Evolutionary conservation across 1,140 invertebrate species (phyloP).

Genomic region (Anastrepha ludens): DNA sequence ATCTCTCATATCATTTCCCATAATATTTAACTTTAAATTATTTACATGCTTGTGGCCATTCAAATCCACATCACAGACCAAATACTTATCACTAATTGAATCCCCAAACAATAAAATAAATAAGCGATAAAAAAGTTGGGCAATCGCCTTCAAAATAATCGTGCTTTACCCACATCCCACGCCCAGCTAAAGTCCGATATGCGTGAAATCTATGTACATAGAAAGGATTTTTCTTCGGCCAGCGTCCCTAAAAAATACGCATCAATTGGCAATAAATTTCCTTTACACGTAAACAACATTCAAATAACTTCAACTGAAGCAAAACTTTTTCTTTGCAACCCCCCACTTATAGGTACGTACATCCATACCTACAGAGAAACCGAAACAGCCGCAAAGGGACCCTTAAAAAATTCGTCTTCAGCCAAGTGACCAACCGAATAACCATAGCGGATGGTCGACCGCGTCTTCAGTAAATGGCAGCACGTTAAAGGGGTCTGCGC

Average conservation of each 20-base stretch:
- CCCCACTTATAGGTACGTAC: not conserved
- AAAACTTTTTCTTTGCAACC: not conserved
- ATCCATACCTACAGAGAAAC: not conserved
- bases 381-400: constrained; percentile 53
- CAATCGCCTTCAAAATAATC: constrained; percentile 17
- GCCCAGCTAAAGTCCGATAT: not conserved
- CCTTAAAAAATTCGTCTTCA: constrained; percentile 19
- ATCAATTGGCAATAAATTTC: constrained; percentile 54
- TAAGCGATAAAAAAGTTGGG: not conserved
- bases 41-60: constrained; percentile 43
- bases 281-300: constrained; percentile 36
- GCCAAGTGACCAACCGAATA: constrained; percentile 3
- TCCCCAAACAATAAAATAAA: constrained; percentile 46
- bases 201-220: not conserved
- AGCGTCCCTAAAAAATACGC: not conserved
- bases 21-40: constrained; percentile 40
- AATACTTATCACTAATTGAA: constrained; percentile 52
- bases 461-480: not conserved
- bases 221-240: not conserved
- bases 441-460: too few species aligned
- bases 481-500: not conserved
- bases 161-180: not conserved
- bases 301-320: constrained; percentile 25
- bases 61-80: not conserved
- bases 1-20: not conserved